phyloP scores from a whole-genome alignment of 2,888 invertebrate species.

The Cantharis rustica region DNA sequence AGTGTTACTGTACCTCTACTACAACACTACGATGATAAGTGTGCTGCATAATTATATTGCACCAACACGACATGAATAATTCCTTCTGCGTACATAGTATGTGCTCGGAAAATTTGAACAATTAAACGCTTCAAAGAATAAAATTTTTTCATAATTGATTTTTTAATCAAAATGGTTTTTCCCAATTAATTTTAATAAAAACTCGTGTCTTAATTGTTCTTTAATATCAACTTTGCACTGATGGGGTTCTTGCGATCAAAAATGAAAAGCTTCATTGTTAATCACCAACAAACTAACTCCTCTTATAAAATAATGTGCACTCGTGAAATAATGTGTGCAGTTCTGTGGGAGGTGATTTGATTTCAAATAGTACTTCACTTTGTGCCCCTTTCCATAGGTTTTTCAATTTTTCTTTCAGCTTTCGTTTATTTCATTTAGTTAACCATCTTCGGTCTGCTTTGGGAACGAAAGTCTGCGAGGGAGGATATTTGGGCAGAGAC shows the following conservation, averaged over 20 bases:
- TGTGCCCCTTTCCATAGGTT: conserved; percentile 8
- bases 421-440: not conserved
- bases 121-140: not conserved
- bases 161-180: not conserved
- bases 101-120: not conserved
- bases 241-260: not conserved
- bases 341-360: conserved; percentile 50
- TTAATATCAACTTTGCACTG: not conserved
- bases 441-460: too few relatives aligned
- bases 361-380: conserved; percentile 34
- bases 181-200: not conserved
- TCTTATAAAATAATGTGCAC: conserved; percentile 52
- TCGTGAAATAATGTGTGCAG: conserved; percentile 42
- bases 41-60: conserved; percentile 10
- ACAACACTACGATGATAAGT: conserved; percentile 9
- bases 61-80: conserved; percentile 4
- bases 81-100: not conserved
- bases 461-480: too few relatives aligned
- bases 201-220: not conserved
- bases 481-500: too few relatives aligned
- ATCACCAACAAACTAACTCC: conserved; percentile 47
- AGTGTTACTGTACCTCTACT: conserved; percentile 5
- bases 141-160: not conserved
- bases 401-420: conserved; percentile 9
- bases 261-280: conserved; percentile 50